Evolutionary conservation across 2,888 invertebrate species (phyloP), one percentile per base, ranked within the genome.

Genomic region (Hemithea aestivaria): DNA sequence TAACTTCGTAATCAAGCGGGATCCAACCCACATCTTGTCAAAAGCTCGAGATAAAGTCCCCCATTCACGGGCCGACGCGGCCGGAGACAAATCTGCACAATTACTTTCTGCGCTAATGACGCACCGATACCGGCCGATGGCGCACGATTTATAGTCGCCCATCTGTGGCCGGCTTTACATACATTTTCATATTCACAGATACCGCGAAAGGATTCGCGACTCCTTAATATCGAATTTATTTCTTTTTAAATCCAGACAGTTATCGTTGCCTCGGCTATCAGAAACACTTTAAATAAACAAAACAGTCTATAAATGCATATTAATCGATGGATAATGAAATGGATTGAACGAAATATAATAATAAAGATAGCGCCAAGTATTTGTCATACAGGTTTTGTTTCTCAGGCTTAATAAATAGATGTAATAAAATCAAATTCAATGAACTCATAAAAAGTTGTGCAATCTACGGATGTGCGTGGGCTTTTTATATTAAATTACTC

Each of bases 81-180:
- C 40, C 45, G 42, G 60, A 75, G 78, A 78, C 77, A 78, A 79
- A 79, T 79, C 78, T 71, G 66, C 62, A 69, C 78, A 75, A 79
- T 79, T 79, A 79, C 77, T 78, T 73, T 62, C 57, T 59, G 48
- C 65, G 72, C 78, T 81, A 81, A 82, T 81, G 80, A 79, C 74
- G 69, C 59, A 57, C 61, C 66, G 78, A 78, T 77, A 78, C 72
- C 58, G 60, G 39, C 58, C 73, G 71, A 72, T 68, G 69, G 51
- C 58, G 53, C 57, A 67, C 73, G 77, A 82, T 82, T 82, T 81
- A 82, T 81, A 61, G 76, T 66, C 73, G 58, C 62, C 52, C 73
- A 67, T 73, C 73, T 62, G 62, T 70, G 70, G 62, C 55, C 65
- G 70, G 76, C 73, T 81, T 80, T 78, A 82, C 78, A 80, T 80